Evolutionary conservation across 2,797 vertebrate genomes (phyloP).

Genomic region (Halcyon leucocephala): DNA sequence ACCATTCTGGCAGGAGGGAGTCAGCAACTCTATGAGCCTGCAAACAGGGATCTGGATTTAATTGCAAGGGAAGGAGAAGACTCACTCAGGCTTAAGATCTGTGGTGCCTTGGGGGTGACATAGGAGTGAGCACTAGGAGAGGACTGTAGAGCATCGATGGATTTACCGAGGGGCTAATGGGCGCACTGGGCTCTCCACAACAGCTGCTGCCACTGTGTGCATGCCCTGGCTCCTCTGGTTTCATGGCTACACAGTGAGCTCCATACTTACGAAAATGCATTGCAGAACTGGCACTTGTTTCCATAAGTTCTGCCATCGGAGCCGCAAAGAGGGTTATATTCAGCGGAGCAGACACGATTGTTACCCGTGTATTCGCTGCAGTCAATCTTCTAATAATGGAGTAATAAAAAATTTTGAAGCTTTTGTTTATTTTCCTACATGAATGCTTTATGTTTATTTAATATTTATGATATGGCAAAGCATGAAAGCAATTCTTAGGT

Average conservation of each 20-base stretch:
- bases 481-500: not conserved
- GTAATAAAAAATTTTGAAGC: not conserved
- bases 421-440: not conserved
- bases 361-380: not conserved
- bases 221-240: not conserved
- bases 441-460: not conserved
- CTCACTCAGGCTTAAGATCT: not conserved
- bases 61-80: not conserved
- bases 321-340: not conserved
- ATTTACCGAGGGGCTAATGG: not conserved
- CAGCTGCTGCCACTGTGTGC: rapidly evolving
- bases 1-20: not conserved
- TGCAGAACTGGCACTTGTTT: conserved; percentile 55
- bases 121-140: not conserved
- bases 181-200: not conserved
- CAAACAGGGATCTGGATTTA: not conserved
- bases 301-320: conserved; percentile 11
- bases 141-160: not conserved
- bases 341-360: rapidly evolving
- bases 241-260: rapidly evolving
- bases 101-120: not conserved
- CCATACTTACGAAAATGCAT: not conserved
- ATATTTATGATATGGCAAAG: not conserved
- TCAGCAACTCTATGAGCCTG: not conserved
- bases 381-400: not conserved